Base-by-base conservation (phyloP, 2,888 invertebrate species). In the Phrixothrix hirtus region DNA sequence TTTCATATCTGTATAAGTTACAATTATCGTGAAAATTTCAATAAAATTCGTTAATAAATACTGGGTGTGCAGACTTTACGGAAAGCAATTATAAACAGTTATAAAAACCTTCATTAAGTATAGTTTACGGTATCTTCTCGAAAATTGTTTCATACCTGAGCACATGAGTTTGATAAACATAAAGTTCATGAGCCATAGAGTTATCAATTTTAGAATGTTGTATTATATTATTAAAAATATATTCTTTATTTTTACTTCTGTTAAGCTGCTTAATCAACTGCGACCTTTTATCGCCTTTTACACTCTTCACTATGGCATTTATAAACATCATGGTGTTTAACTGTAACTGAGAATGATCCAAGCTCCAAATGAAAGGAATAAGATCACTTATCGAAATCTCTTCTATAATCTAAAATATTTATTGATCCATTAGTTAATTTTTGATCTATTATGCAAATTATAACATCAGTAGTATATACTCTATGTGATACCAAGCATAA, bases 141-240 rank as follows among this genome's bases (percentile, higher is more conserved):
- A n/a, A 16, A 7, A 1, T 2, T 26, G 5, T 13, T n/a, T 37
- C 16, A 61, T 69, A 73, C 72, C 72, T 73, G 25, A 75, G 57
- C 16, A 74, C 54, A 43, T 67, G 68, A 0, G 73, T 71, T 51
- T 75, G 75, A 50, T 70, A 66, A 31, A 73, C 66, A 47, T 72
- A 74, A n/a, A 75, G 52, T 56, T 75, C 71, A 42, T 69, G 72
- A 13, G 71, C 71, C 59, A 71, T 71, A 2, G 41, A 31, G 9
- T 32, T 32, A 7, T 50, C 51, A 11, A 58, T 39, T 29, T 47
- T 55, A 15, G 60, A 60, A 30, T 57, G 63, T 27, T 45, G 36
- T 26, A 65, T 61, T n/a, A 65, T 57, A 26, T 61, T 26, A 1
- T 54, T 57, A 34, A 50, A 63, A 47, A 64, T 59, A 16, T 43